These are phyloP conservation scores for Etia nguti DNA, from an alignment of 2,113 vertebrate species.

Conservation along the genomic window DNA sequence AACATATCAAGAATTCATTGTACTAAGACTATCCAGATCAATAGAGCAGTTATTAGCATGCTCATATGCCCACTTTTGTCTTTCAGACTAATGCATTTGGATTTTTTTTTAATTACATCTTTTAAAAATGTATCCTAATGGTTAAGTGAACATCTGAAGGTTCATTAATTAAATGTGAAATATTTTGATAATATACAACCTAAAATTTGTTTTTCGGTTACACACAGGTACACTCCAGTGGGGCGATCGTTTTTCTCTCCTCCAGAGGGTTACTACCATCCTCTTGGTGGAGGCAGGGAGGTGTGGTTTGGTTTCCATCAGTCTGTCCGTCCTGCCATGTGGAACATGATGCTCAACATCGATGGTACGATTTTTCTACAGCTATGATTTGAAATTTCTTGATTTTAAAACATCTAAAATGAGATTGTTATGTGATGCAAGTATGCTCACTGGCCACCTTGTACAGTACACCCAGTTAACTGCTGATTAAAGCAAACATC, in stretches of 20 bases:
- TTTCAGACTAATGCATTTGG: neutral
- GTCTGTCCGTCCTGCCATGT: conserved; percentile 97
- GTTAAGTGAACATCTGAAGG: neutral
- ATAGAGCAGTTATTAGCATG: neutral
- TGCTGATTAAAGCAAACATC: neutral
- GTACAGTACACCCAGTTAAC: neutral
- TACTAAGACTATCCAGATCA: neutral
- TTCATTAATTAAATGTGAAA: neutral
- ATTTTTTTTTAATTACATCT: neutral
- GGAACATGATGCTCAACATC: conserved; percentile 99
- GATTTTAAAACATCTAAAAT: neutral
- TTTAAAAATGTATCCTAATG: neutral
- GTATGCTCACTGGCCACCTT: neutral
- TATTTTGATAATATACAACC: accelerated
- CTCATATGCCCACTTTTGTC: neutral
- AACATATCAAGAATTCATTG: neutral
- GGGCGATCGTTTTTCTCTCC: conserved; percentile 98
- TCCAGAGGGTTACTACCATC: conserved; percentile 97
- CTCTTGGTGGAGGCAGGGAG: conserved; percentile 93
- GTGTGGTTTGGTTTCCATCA: conserved; percentile 99
- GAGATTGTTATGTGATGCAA: neutral
- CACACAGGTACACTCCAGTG: conserved; percentile 92
- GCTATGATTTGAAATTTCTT: neutral
- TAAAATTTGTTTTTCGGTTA: neutral
- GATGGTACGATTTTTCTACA: conserved; percentile 69